phyloP scores from a whole-genome alignment of 2,888 invertebrate species.

The Cactoblastis cactorum region DNA sequence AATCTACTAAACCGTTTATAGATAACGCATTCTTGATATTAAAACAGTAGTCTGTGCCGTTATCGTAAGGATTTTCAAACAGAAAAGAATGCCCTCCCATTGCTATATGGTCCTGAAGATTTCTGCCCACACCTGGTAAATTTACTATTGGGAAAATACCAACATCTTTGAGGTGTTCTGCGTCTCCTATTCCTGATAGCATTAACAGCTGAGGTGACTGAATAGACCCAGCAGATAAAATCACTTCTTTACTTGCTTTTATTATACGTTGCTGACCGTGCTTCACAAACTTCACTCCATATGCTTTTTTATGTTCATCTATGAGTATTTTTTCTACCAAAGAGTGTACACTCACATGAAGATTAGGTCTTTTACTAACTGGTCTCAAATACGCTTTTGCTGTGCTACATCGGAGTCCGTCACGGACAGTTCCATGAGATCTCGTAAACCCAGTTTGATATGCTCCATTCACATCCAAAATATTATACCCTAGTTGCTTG shows the following conservation, averaged over 20 bases:
- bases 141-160: slow-evolving; percentile 81
- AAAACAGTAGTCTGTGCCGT: slow-evolving; percentile 82
- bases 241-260: slow-evolving; percentile 85
- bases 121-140: slow-evolving; percentile 86
- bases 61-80: slow-evolving; percentile 81
- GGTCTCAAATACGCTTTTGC: slow-evolving; percentile 90
- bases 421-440: slow-evolving; percentile 86
- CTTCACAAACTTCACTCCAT: slow-evolving; percentile 84
- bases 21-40: slow-evolving; percentile 83
- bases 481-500: slow-evolving; percentile 83
- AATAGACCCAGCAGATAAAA: slow-evolving; percentile 91
- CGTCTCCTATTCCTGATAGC: slow-evolving; percentile 90
- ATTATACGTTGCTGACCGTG: slow-evolving; percentile 74
- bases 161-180: slow-evolving; percentile 79
- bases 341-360: slow-evolving; percentile 85
- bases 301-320: slow-evolving; percentile 80
- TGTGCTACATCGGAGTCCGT: slow-evolving; percentile 90
- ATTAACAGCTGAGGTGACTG: slow-evolving; percentile 92
- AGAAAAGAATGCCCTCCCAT: slow-evolving; percentile 88
- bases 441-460: slow-evolving; percentile 89
- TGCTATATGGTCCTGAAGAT: slow-evolving; percentile 91
- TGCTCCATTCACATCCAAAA: slow-evolving; percentile 86
- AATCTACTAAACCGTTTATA: slow-evolving; percentile 80
- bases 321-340: slow-evolving; percentile 84
- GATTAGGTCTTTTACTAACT: slow-evolving; percentile 82